Conservation (phyloP, 2,113 vertebrate genomes). For the Cottus gobio region DNA sequence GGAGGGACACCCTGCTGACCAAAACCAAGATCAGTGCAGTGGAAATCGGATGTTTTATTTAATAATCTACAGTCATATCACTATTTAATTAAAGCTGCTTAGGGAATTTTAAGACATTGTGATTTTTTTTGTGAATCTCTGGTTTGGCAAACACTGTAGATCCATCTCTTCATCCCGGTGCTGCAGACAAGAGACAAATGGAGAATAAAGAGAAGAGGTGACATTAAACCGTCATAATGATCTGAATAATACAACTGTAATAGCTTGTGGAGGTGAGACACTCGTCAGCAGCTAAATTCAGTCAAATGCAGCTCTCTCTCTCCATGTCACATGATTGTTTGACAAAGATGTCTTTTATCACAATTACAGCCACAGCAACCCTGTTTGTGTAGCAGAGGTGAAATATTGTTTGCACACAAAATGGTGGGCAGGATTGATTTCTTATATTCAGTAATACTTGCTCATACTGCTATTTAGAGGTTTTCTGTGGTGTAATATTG, state of each 20-base stretch:
- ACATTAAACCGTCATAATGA: slow-evolving; percentile 16
- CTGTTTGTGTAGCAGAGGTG: neutral
- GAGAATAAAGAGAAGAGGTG: slow-evolving; percentile 19
- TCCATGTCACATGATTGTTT: slow-evolving; percentile 7
- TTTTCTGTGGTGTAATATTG: neutral
- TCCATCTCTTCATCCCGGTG: neutral
- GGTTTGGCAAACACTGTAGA: neutral
- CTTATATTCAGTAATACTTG: neutral
- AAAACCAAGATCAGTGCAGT: slow-evolving; percentile 1
- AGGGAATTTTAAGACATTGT: neutral
- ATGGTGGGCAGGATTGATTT: too few species aligned
- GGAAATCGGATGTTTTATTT: neutral
- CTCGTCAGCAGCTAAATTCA: slow-evolving; percentile 23
- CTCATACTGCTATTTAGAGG: slow-evolving; percentile 2
- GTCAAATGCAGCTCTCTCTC: neutral
- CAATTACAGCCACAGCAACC: neutral
- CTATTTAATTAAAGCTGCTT: neutral
- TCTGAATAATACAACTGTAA: slow-evolving; percentile 18
- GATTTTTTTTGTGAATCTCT: neutral
- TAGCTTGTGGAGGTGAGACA: slow-evolving; percentile 15
- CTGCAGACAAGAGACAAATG: slow-evolving; percentile 5
- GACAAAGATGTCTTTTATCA: neutral
- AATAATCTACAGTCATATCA: neutral
- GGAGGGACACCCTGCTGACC: too few species aligned
- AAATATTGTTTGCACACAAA: slow-evolving; percentile 1